Percentiles rank a stretch among this genome's conserved stretches.
Conservation (phyloP, 1,140 invertebrate genomes). For the Drosophila malerkotliana region DNA sequence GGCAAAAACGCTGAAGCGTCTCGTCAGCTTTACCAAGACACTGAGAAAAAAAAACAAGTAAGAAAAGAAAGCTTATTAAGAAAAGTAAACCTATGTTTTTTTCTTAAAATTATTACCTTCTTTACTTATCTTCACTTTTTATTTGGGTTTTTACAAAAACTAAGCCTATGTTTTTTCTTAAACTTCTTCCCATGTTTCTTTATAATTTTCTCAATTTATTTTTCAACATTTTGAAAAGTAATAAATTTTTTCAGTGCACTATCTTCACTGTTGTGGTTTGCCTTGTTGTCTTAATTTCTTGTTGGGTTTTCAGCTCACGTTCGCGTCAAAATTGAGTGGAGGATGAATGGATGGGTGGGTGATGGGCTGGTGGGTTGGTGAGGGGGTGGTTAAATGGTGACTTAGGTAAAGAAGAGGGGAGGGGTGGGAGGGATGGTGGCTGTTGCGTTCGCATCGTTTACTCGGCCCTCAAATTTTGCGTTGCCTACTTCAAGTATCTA, state of each 20-base stretch:
- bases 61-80: neutral
- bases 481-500: constrained; percentile 21
- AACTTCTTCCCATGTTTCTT: neutral
- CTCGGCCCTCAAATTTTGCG: constrained; percentile 24
- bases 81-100: no score
- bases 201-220: neutral
- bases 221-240: neutral
- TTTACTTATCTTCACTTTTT: neutral
- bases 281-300: constrained; percentile 54
- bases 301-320: constrained; percentile 60
- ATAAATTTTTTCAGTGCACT: neutral
- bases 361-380: neutral
- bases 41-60: neutral
- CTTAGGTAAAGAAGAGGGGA: neutral
- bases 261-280: constrained; percentile 3
- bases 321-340: constrained; percentile 22
- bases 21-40: constrained; percentile 13
- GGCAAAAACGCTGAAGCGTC: constrained; percentile 28
- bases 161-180: neutral
- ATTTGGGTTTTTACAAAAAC: neutral
- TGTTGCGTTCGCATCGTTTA: constrained; percentile 5
- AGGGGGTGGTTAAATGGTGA: neutral
- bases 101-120: neutral
- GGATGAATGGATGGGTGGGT: neutral
- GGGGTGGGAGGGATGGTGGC: neutral